phyloP scores from a whole-genome alignment of 2,113 vertebrate genomes.

The Parus major region DNA sequence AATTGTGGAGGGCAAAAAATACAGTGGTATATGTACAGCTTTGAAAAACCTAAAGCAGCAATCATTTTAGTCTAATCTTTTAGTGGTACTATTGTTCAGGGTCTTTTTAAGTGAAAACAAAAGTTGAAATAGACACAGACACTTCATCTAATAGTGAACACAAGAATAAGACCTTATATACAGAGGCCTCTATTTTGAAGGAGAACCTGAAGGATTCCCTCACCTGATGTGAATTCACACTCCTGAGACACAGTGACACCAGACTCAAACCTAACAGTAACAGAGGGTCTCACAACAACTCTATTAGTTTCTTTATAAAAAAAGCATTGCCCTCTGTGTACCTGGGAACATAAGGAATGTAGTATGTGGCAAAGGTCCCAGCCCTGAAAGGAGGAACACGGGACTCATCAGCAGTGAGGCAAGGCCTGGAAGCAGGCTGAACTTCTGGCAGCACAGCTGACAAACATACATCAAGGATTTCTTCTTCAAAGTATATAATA shows the following conservation, averaged over 20 bases:
- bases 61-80: neutral
- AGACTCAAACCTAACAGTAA: rapidly evolving
- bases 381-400: neutral
- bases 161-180: neutral
- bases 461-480: neutral
- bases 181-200: neutral
- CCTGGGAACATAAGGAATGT: neutral
- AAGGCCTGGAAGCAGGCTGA: neutral
- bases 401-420: neutral
- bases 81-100: neutral
- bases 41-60: neutral
- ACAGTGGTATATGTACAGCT: neutral
- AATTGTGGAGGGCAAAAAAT: neutral
- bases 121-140: neutral
- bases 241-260: neutral
- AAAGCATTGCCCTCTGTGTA: neutral
- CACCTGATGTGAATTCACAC: neutral
- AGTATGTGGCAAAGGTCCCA: neutral
- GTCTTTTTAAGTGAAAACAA: neutral
- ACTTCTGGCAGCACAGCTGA: neutral
- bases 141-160: neutral
- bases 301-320: neutral
- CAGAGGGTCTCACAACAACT: neutral
- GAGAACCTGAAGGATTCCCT: neutral
- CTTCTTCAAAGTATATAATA: neutral